Percentiles rank a stretch among this genome's conserved stretches.
These are phyloP conservation scores for Drosophila suzukii DNA, from an alignment of 1,140 invertebrate genomes.

Conservation along the genomic window DNA sequence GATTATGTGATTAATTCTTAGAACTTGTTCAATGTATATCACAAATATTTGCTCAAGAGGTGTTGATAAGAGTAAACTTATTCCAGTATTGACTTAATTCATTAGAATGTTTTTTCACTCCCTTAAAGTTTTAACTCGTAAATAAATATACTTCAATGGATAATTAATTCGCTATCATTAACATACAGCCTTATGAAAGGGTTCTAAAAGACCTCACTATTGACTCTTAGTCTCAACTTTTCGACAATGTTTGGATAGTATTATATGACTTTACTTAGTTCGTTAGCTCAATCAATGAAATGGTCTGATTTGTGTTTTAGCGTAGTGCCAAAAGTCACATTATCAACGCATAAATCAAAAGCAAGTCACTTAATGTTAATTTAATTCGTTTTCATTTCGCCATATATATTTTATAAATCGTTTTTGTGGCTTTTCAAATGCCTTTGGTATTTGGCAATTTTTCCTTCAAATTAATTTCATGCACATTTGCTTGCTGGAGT, in stretches of 20 bases:
- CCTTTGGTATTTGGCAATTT: conserved; percentile 56
- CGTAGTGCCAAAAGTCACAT: conserved; percentile 21
- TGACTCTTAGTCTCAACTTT: background rate
- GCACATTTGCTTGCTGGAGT: conserved; percentile 39
- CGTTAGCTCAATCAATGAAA: conserved; percentile 11
- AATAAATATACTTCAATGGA: background rate
- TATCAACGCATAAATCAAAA: conserved; percentile 15
- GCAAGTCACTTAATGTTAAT: conserved; percentile 32
- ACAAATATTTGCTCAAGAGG: conserved; percentile 7
- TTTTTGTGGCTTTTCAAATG: conserved; percentile 13
- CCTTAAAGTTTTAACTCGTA: too few relatives aligned
- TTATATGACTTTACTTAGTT: conserved; percentile 2
- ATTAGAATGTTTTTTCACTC: background rate
- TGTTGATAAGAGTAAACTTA: conserved; percentile 12
- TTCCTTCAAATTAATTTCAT: conserved; percentile 66
- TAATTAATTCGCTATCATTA: background rate
- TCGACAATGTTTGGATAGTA: background rate
- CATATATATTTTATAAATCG: background rate
- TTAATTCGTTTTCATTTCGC: conserved; percentile 13
- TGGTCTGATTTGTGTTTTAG: conserved; percentile 25
- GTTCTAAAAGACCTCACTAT: background rate
- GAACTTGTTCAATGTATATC: background rate
- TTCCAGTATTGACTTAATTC: background rate
- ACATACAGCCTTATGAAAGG: background rate
- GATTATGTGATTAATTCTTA: background rate